Base-by-base conservation (phyloP, 1,140 invertebrate species). In the Aphelenchoides besseyi region DNA sequence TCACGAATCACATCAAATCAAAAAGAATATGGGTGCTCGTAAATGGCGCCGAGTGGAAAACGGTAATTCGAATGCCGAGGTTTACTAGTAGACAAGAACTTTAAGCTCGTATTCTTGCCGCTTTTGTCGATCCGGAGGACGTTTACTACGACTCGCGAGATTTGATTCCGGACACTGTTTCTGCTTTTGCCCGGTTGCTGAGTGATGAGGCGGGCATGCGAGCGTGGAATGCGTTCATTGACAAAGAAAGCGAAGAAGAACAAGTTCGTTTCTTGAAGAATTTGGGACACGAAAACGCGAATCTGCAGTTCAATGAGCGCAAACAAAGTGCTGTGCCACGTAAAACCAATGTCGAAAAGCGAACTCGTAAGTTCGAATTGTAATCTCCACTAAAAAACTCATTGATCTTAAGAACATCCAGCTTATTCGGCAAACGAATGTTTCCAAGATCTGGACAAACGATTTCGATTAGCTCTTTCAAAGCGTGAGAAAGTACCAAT, bases 201-300 rank as follows among this genome's bases (percentile, higher is more conserved):
- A 16, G 63, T 23, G 83, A 84, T 57, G 64, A 76, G 52, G 70
- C 74, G 5, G 76, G 76, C 28, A 84, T 82, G 82, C 66, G 76
- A 79, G 55, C 69, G 29, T 83, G 82, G 82, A 83, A 83, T 48
- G 71, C 83, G 16, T 84, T 83, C 57, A 76, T 84, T 53, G 75
- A 73, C 16, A 72, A 73, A 41, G 73, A 76, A n/a, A 82, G 84
- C 66, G 68, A 33, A 32, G n/a, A n/a, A n/a, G 82, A 81, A 53
- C 81, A 83, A 62, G 48, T 12, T 54, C 59, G 18, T 70, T 83
- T 33, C 67, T 81, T 37, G 69, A 76, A 16, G 57, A 70, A 28
- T 37, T 76, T 16, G 64, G 48, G 16, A 5, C 12, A 75, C 3
- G 76, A 79, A 3, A 52, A 59, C 9, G 48, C 29, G 9, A 67